Evolutionary conservation across 2,797 vertebrate genomes (phyloP), one percentile per base, ranked within the genome.

Genomic region (Gobio occitaniae): DNA sequence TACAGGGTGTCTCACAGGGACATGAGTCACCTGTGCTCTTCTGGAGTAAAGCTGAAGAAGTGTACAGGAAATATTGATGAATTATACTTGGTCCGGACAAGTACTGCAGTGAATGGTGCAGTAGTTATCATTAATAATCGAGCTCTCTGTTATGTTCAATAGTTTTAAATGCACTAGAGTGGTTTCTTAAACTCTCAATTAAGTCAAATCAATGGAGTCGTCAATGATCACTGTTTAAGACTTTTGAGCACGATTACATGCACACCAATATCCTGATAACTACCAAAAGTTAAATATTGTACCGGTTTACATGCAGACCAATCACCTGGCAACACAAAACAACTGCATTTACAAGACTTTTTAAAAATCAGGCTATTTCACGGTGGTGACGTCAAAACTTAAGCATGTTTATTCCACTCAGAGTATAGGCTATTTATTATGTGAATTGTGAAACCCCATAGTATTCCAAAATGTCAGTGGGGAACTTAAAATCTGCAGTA

Each of bases 1-100:
- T 98, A 92, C 98, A 99, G 0, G 98, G 98, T 0, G 96, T 99
- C 91, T 98, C 97, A 84, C 98, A 99, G 88, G 95, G 94, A 92
- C 98, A 99, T 5, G 92, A 94, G n/a, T 98, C 97, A 81, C 95
- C 96, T 1, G 94, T 95, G 91, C 95, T 97, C 91, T 97, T 97
- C 90, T 97, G 96, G 1, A 96, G 92, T 90, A 94, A 93, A 76
- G 97, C 97, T 98, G 94, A 54, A 93, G 82, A 71, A 90, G 75
- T 47, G 65, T 44, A 48, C 25, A 84, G 65, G 38, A 59, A 70
- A 78, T 70, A 66, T 52, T 16, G 48, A 66, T 41, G 47, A 38
- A 36, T 50, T 50, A 50, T 38, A 71, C 25, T 25, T 70, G 32
- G 32, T 41, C 4, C n/a, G 7, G 32, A 80, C 66, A 82, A 65